A percentile compares a stretch with the other conserved stretches of the same genome.
Evolutionary conservation across 2,113 vertebrate genomes (phyloP).

Genomic region (Microtus oregoni): DNA sequence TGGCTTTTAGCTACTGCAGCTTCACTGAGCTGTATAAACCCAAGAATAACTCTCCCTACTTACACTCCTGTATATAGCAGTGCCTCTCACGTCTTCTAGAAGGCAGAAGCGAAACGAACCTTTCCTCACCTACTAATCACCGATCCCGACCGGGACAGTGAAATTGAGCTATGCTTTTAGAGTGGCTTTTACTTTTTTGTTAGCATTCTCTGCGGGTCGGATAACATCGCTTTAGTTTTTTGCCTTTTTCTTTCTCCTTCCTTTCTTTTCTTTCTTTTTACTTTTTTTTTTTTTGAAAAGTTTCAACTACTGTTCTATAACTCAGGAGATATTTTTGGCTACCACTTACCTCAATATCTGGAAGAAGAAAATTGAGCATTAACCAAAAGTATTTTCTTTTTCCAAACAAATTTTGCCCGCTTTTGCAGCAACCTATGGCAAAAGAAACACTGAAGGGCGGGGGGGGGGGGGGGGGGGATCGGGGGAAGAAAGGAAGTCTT

Average conservation of each 20-base stretch:
- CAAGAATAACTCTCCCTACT: not conserved
- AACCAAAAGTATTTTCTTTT: not conserved
- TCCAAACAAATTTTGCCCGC: slow-evolving; percentile 61
- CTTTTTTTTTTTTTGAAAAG: not conserved
- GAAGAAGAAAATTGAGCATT: slow-evolving; percentile 41
- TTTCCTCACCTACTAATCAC: not conserved
- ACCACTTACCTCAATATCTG: not conserved
- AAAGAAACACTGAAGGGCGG: slow-evolving; percentile 39
- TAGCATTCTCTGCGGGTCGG: not conserved
- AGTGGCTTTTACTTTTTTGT: slow-evolving; percentile 65
- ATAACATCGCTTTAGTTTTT: slow-evolving; percentile 22
- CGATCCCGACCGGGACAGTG: not conserved
- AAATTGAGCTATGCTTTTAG: slow-evolving; percentile 63
- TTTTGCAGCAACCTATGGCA: slow-evolving; percentile 52
- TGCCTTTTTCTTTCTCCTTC: too few species aligned
- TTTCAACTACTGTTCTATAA: slow-evolving; percentile 1
- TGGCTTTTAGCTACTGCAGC: not conserved
- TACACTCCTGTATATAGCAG: not conserved
- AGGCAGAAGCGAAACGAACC: not conserved
- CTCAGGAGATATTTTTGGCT: not conserved
- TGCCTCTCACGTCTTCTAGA: not conserved
- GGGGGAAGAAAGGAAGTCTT: slow-evolving; percentile 71
- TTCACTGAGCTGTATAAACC: not conserved
- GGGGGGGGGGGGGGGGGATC: not conserved
- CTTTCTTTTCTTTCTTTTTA: not conserved